phyloP scores from a whole-genome alignment of 2,113 vertebrate species.

The Clarias batrachus region DNA sequence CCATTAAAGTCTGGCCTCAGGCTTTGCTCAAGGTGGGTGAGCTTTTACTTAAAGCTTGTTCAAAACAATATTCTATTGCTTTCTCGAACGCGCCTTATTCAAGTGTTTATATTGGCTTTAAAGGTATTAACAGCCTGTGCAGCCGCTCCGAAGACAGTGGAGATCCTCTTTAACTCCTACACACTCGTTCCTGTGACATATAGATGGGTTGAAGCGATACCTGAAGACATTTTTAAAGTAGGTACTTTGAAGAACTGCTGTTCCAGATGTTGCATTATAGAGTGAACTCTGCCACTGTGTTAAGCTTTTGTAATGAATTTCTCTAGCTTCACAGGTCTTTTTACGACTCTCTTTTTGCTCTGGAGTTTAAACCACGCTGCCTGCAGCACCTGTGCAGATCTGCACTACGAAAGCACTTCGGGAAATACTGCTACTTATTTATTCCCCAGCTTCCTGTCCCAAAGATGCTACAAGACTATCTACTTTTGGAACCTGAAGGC shows the following conservation, averaged over 20 bases:
- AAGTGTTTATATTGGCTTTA: background rate
- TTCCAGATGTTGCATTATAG: background rate
- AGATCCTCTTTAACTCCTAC: conserved; percentile 76
- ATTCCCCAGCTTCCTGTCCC: conserved; percentile 72
- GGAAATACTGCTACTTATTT: conserved; percentile 61
- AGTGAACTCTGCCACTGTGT: background rate
- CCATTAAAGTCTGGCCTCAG: conserved; percentile 70
- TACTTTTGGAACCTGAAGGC: conserved; percentile 73
- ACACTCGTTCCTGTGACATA: conserved; percentile 58
- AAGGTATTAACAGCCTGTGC: conserved; percentile 73
- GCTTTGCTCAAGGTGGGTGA: conserved; percentile 74
- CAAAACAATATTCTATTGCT: background rate
- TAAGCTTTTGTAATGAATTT: background rate
- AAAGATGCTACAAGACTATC: conserved; percentile 57
- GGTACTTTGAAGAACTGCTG: conserved; percentile 5
- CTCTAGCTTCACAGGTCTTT: conserved; percentile 64
- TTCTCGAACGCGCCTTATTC: background rate
- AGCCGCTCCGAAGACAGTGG: conserved; percentile 50
- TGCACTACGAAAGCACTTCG: conserved; percentile 48
- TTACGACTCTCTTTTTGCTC: conserved; percentile 67
- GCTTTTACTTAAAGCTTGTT: background rate
- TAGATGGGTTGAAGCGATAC: conserved; percentile 65
- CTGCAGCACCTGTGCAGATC: conserved; percentile 73
- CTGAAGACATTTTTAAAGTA: conserved; percentile 68
- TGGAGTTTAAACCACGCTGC: conserved; percentile 54